A percentile compares a stretch with the other conserved stretches of the same genome.
Evolutionary conservation across 1,140 invertebrate genomes (phyloP).

Genomic region (Drosophila rufa): DNA sequence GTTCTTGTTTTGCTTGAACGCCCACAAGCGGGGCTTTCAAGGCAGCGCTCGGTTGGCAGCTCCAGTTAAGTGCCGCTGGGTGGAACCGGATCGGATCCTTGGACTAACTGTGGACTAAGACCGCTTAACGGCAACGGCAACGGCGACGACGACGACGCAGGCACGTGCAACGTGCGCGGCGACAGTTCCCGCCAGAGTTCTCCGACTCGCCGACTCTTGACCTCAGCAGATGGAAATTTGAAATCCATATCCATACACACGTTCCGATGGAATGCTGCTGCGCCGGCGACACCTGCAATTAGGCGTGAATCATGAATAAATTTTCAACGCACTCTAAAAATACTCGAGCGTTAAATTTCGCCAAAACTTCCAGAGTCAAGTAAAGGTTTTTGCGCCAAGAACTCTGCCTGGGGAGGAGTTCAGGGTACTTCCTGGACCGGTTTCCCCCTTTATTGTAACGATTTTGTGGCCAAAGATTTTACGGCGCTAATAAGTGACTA

Average conservation of each 20-base stretch:
- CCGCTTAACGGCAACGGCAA: constrained; percentile 1
- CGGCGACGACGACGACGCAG: constrained; percentile 1
- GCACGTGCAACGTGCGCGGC: constrained; percentile 21
- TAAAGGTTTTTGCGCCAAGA: constrained; percentile 17
- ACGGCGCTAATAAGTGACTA: constrained; percentile 49
- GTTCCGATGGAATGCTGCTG: constrained; percentile 15
- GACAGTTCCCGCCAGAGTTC: constrained; percentile 32
- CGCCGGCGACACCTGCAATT: constrained; percentile 55
- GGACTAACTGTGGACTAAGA: neutral
- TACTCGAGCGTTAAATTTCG: constrained; percentile 21
- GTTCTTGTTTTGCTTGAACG: constrained; percentile 53
- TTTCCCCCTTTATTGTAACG: constrained; percentile 16
- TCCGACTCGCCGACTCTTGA: constrained; percentile 36
- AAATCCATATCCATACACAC: constrained; percentile 17
- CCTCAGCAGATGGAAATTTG: constrained; percentile 37
- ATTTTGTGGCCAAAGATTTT: constrained; percentile 16
- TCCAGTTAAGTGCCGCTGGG: constrained; percentile 48
- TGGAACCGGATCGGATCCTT: constrained; percentile 45
- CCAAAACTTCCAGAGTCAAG: constrained; percentile 18
- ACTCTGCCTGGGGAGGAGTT: constrained; percentile 8
- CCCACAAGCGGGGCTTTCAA: constrained; percentile 47
- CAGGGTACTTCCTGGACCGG: constrained; percentile 23
- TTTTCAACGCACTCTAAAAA: constrained; percentile 47
- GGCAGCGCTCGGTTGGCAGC: constrained; percentile 48
- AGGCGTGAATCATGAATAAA: constrained; percentile 64